These are phyloP conservation scores for Aphidius colemani DNA, from an alignment of 2,888 invertebrate species.

Conservation along the genomic window DNA sequence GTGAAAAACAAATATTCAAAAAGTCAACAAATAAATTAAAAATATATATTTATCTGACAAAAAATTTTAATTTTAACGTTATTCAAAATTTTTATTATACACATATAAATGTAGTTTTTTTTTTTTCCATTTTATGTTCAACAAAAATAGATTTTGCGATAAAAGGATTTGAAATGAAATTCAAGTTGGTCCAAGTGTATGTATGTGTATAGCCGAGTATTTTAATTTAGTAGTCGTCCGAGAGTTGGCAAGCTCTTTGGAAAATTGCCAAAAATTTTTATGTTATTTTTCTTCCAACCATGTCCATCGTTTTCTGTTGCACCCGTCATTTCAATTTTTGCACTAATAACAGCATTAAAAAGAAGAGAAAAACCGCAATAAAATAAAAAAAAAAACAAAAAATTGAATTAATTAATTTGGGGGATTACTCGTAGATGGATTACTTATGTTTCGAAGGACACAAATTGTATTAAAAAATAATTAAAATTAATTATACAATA, in stretches of 20 bases:
- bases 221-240: constrained; percentile 58
- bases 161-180: constrained; percentile 57
- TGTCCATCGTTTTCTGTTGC: constrained; percentile 15
- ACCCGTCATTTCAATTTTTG: constrained; percentile 22
- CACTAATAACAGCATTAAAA: constrained; percentile 11
- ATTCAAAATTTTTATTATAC: too few relatives aligned
- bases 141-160: constrained; percentile 50
- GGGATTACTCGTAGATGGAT: too few relatives aligned
- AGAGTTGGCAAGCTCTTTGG: constrained; percentile 58
- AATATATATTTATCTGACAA: too few relatives aligned
- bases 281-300: constrained; percentile 45
- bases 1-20: too few relatives aligned
- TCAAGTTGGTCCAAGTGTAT: constrained; percentile 37
- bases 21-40: too few relatives aligned
- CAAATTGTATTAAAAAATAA: too few relatives aligned
- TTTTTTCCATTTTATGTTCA: neutral
- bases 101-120: neutral
- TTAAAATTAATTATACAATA: too few relatives aligned
- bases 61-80: too few relatives aligned
- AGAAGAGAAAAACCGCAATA: neutral
- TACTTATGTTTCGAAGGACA: too few relatives aligned
- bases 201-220: constrained; percentile 40
- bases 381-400: constrained; percentile 21
- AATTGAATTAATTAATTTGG: neutral
- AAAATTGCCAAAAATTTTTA: constrained; percentile 53